A percentile compares a stretch with the other conserved stretches of the same genome.
Evolutionary conservation across 1,140 invertebrate species (phyloP).

Genomic region (Macrostomum lignano): DNA sequence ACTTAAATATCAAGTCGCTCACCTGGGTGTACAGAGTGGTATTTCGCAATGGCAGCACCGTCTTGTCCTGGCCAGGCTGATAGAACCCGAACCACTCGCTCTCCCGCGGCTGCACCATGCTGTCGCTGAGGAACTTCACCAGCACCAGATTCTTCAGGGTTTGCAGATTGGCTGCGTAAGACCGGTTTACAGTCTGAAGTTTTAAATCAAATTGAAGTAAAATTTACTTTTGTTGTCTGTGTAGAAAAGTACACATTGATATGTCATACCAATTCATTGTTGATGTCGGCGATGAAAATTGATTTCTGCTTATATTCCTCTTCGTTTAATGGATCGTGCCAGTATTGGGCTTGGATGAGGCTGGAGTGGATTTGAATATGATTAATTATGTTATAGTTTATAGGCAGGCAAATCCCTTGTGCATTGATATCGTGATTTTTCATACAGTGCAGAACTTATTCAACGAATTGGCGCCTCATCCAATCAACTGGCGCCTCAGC

Average conservation of each 20-base stretch:
- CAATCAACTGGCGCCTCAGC: no score
- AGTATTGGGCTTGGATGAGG: slow-evolving; percentile 77
- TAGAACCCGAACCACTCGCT: slow-evolving; percentile 37
- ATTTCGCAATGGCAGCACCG: slow-evolving; percentile 23
- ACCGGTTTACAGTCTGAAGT: slow-evolving; percentile 29
- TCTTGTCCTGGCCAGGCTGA: slow-evolving; percentile 26
- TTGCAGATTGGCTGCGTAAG: slow-evolving; percentile 42
- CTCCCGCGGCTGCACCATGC: slow-evolving; percentile 61
- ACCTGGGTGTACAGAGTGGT: slow-evolving; percentile 29
- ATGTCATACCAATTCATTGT: slow-evolving; percentile 51
- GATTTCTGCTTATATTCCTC: slow-evolving; percentile 44
- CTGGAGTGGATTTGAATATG: no score
- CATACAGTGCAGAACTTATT: no score
- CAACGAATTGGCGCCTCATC: no score
- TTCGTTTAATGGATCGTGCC: slow-evolving; percentile 77
- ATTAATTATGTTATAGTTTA: no score
- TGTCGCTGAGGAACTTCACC: slow-evolving; percentile 64
- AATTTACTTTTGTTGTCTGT: not conserved
- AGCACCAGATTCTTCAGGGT: slow-evolving; percentile 57
- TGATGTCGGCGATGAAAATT: slow-evolving; percentile 73
- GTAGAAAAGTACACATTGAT: no score
- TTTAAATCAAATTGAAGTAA: slow-evolving; percentile 6
- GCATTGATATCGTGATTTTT: no score
- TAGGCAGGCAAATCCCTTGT: no score
- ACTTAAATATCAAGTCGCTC: slow-evolving; percentile 5